These are phyloP conservation scores for Labrus mixtus DNA, from an alignment of 2,113 vertebrate genomes.

Conservation along the genomic window DNA sequence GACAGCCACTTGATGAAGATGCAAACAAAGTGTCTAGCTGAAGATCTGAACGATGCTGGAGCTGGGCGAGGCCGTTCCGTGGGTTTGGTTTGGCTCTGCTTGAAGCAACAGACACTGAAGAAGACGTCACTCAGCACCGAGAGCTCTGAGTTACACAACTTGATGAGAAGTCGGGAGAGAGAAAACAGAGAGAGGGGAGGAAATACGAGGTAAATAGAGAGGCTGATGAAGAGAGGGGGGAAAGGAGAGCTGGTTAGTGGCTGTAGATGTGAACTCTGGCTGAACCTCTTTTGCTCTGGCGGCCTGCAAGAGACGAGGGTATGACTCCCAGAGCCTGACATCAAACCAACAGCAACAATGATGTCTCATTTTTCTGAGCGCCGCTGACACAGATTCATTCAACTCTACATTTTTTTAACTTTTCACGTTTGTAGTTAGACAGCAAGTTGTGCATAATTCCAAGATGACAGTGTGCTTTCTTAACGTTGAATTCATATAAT, in stretches of 20 bases:
- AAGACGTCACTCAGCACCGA: constrained; percentile 55
- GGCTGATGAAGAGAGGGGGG: constrained; percentile 50
- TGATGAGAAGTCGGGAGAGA: constrained; percentile 46
- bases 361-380: constrained; percentile 99
- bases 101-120: constrained; percentile 17
- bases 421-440: constrained; percentile 88
- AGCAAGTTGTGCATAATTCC: constrained; percentile 80
- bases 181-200: constrained; percentile 12
- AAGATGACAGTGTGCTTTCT: constrained; percentile 88
- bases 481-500: constrained; percentile 92
- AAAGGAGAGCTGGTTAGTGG: constrained; percentile 83
- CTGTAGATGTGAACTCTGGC: constrained; percentile 95
- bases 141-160: constrained; percentile 37
- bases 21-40: constrained; percentile 61
- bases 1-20: constrained; percentile 44
- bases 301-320: constrained; percentile 90
- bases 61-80: constrained; percentile 44
- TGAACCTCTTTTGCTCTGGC: constrained; percentile 89
- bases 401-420: constrained; percentile 90
- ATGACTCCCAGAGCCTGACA: constrained; percentile 93
- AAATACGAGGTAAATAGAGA: constrained; percentile 44
- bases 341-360: constrained; percentile 96
- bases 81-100: constrained; percentile 38
- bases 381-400: constrained; percentile 93
- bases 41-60: constrained; percentile 30